These are phyloP conservation scores for Burhinus bistriatus DNA, from an alignment of 2,113 vertebrate genomes.

Conservation along the genomic window DNA sequence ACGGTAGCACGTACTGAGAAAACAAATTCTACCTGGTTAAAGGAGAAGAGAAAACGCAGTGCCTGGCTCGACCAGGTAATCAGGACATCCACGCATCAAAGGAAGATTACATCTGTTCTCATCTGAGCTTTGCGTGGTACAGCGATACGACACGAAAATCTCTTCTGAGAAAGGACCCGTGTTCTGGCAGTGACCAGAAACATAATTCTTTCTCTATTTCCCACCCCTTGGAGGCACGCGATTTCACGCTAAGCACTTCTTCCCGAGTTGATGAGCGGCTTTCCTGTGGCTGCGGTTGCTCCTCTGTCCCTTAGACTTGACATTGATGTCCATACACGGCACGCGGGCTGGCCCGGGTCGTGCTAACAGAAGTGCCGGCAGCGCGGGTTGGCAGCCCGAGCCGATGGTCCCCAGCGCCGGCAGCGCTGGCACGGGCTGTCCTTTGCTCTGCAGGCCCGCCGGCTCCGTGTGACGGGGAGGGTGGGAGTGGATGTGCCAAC, in stretches of 20 bases:
- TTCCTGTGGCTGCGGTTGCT: background rate
- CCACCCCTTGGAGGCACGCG: too few species aligned
- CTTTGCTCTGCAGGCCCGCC: too few species aligned
- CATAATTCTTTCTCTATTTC: background rate
- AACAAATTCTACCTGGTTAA: background rate
- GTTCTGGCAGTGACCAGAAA: background rate
- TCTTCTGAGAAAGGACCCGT: background rate
- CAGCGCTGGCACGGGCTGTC: background rate
- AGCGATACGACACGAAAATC: rapidly evolving
- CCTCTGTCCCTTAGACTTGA: background rate
- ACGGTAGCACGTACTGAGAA: background rate
- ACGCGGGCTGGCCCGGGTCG: rapidly evolving
- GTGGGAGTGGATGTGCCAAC: rapidly evolving
- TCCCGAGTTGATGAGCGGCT: background rate
- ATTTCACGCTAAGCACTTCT: background rate
- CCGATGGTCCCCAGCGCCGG: rapidly evolving
- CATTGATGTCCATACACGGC: rapidly evolving
- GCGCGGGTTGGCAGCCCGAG: background rate
- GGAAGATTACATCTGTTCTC: background rate
- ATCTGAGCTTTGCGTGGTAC: background rate
- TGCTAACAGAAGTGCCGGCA: rapidly evolving
- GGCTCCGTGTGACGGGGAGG: background rate
- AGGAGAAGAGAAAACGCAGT: background rate
- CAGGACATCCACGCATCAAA: rapidly evolving
- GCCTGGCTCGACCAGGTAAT: background rate